Base-by-base conservation (phyloP, 2,888 invertebrate species). In the Ptychoptera contaminata region DNA sequence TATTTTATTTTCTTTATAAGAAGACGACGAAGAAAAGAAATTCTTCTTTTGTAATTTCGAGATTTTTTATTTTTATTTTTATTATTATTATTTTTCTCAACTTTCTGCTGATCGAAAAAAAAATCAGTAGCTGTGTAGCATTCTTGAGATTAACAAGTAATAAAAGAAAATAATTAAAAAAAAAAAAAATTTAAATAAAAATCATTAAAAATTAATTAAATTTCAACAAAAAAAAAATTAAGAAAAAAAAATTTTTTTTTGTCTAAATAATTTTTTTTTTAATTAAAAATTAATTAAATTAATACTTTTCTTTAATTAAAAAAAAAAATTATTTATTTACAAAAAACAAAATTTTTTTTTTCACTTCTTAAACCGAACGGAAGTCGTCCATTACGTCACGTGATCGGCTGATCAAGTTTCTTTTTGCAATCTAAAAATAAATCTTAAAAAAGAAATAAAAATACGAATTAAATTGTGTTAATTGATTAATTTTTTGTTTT, bases 351-450 rank as follows among this genome's bases (percentile, higher is more conserved):
- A 44, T 44, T 16, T 15, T 29, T 30, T 40, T 40, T 40, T 39
- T 23, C 12, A 39, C 16, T 9, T 29, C 6, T 44, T 32, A 39
- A 12, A 37, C 31, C 35, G 34, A 45, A 37, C 45, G 45, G 45
- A 45, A 45, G 42, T 38, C 45, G 45, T 37, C 37, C 14, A 15
- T 48, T 46, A 48, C 48, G 48, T 48, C 48, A 48, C 45, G 40
- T 23, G 42, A 42, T 15, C 16, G 40, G 44, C 48, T 48, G 48
- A 48, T 48, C 48, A 48, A 48, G 46, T 48, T 48, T 48, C 48
- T 44, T 42, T 23, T 46, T 37, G 46, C 31, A 16, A 31, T 40
- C 40, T 40, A 40, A 32, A 40, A 40, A 40, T 40, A 40, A 40
- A 40, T 31, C 30, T 40, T 31, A 40, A 31, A 15, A 40, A 23